Evolutionary conservation across 2,797 vertebrate genomes (phyloP), one percentile per base, ranked within the genome.

Genomic region (Schizopygopsis pylzovi): DNA sequence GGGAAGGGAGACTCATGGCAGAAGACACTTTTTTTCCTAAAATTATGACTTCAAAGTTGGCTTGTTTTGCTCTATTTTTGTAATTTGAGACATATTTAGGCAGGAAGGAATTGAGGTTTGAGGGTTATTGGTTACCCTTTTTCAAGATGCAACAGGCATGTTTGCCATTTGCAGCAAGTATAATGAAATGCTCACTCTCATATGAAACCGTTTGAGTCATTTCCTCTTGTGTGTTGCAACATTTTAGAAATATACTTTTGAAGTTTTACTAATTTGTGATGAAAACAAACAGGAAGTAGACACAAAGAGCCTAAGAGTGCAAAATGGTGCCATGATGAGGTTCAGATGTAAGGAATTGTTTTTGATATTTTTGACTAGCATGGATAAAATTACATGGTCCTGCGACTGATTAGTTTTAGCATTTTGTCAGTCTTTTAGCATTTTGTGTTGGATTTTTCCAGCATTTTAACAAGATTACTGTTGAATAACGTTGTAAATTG

Each of bases 1-100:
- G 91, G 89, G 77, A 82, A 79, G 82, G 85, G 61, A 61, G 63
- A 33, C 37, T 37, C 59, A 63, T 43, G 73, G 73, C 65, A 52
- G 78, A 81, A 45, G 49, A 68, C 63, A 18, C 52, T 61, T 12
- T 47, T 71, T 79, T 54, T 59, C 70, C n/a, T 37, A 6, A 79
- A 71, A 41, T 63, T 0, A 65, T 70, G n/a, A 72, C 7, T 25
- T 86, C n/a, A 56, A 22, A 65, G 43, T 71, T 79, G 18, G 6
- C n/a, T 56, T 68, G 67, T 86, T 79, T 73, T 76, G 59, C 71
- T 77, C 61, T 75, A 52, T 75, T 73, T 73, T 71, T 56, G 52
- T 61, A 7, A 72, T 65, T 63, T 68, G 22, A 54, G 37, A 43
- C 67, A 33, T 15, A 12, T 81, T 68, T 0, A 9, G 33, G 33